phyloP scores from a whole-genome alignment of 2,113 vertebrate species.

The Noctilio leporinus region DNA sequence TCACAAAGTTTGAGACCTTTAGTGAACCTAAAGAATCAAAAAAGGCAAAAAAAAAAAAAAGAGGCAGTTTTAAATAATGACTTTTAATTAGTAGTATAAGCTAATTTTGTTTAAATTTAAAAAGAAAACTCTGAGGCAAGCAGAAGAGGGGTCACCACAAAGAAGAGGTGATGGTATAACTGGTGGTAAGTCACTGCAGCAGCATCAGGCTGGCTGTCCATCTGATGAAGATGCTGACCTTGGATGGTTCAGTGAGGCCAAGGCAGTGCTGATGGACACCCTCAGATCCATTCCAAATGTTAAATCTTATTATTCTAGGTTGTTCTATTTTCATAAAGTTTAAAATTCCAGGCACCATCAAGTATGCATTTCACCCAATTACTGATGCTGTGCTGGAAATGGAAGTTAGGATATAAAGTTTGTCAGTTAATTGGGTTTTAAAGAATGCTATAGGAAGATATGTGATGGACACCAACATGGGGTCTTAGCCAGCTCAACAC shows the following conservation, averaged over 20 bases:
- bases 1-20: not conserved
- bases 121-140: not conserved
- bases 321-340: not conserved
- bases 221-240: not conserved
- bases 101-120: not conserved
- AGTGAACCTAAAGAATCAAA: not conserved
- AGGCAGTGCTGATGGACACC: not conserved
- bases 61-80: not conserved
- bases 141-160: not conserved
- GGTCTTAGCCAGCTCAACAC: not conserved
- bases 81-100: not conserved
- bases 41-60: not conserved
- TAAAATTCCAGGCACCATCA: not conserved
- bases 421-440: not conserved
- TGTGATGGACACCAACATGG: not conserved
- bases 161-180: not conserved
- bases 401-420: not conserved
- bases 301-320: not conserved
- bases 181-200: too few relatives aligned
- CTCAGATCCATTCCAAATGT: not conserved
- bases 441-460: not conserved
- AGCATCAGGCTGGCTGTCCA: too few relatives aligned
- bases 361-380: not conserved
- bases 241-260: not conserved
- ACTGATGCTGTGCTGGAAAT: rapidly evolving